Conservation (phyloP, 2,113 vertebrate species). For the Cinclus mexicanus region DNA sequence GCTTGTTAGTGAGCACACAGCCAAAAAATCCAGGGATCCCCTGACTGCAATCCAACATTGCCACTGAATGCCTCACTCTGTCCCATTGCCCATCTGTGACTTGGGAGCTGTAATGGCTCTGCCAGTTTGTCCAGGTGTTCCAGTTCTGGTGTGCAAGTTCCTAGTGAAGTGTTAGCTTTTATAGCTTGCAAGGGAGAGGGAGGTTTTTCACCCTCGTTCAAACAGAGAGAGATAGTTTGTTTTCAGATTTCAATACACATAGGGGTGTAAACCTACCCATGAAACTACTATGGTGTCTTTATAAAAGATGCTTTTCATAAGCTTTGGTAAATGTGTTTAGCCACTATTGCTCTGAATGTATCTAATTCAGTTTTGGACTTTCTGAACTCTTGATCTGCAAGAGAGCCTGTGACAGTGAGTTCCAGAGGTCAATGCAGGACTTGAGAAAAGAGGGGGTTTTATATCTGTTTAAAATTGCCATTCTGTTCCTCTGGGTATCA, state of each 20-base stretch:
- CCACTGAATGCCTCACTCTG: background rate
- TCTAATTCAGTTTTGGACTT: background rate
- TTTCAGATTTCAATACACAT: background rate
- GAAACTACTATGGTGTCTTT: background rate
- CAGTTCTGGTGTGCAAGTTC: background rate
- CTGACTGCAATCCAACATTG: background rate
- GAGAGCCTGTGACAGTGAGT: background rate
- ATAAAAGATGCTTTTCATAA: conserved; percentile 32
- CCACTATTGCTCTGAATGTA: background rate
- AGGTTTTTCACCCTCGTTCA: background rate
- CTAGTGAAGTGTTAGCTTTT: background rate
- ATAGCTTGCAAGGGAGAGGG: background rate
- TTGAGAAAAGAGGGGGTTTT: background rate
- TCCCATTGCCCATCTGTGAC: background rate
- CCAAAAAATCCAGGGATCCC: background rate
- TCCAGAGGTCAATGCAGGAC: conserved; percentile 7
- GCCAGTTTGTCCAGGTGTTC: background rate
- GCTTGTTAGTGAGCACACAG: background rate
- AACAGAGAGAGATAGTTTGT: background rate
- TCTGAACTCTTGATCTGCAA: background rate
- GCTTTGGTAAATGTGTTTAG: conserved; percentile 1
- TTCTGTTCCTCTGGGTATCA: conserved; percentile 10
- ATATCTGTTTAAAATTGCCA: conserved; percentile 3
- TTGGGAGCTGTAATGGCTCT: background rate
- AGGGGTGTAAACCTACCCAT: background rate